Percentiles rank a stretch among this genome's conserved stretches.
These are phyloP conservation scores for Turritopsis dohrnii DNA, from an alignment of 30 jellyfish, hydroid and myxozoan genomes.

Conservation along the genomic window DNA sequence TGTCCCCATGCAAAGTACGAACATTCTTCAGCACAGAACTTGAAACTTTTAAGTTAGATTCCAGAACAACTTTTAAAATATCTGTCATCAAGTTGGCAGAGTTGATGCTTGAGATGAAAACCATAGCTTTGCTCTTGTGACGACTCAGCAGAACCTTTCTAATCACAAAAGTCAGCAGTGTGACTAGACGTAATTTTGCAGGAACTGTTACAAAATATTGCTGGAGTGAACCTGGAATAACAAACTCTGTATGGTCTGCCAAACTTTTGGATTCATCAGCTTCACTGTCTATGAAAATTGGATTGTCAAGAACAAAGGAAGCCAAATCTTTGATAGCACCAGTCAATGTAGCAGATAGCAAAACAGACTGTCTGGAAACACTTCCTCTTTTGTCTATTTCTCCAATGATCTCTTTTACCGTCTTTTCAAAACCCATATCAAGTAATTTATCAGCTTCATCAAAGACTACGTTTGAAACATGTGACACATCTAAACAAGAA, in stretches of 20 bases:
- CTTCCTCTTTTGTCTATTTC: slow-evolving; percentile 31
- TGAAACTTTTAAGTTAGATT: neutral
- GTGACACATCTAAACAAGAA: slow-evolving; percentile 53
- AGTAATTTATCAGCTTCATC: slow-evolving; percentile 96
- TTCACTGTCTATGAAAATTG: slow-evolving; percentile 49
- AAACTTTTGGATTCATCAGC: neutral
- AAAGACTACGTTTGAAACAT: slow-evolving; percentile 41
- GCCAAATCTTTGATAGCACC: slow-evolving; percentile 61
- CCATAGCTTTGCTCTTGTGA: slow-evolving; percentile 52
- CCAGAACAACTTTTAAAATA: slow-evolving; percentile 25
- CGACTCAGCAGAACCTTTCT: neutral
- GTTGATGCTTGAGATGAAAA: slow-evolving; percentile 62
- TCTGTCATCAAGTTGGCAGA: slow-evolving; percentile 51
- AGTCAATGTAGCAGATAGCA: slow-evolving; percentile 84
- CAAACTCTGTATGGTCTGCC: slow-evolving; percentile 10
- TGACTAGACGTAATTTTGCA: slow-evolving; percentile 75
- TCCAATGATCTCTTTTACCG: slow-evolving; percentile 40
- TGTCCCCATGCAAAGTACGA: slow-evolving; percentile 73
- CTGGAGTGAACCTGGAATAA: slow-evolving; percentile 50
- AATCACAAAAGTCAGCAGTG: slow-evolving; percentile 36
- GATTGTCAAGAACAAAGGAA: slow-evolving; percentile 47
- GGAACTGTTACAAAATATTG: slow-evolving; percentile 81
- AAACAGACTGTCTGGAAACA: slow-evolving; percentile 50
- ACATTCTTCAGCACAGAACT: slow-evolving; percentile 34
- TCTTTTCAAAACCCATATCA: slow-evolving; percentile 83